Evolutionary conservation across 2,888 invertebrate species (phyloP), one percentile per base, ranked within the genome.

Genomic region (Lumbricus terrestris): DNA sequence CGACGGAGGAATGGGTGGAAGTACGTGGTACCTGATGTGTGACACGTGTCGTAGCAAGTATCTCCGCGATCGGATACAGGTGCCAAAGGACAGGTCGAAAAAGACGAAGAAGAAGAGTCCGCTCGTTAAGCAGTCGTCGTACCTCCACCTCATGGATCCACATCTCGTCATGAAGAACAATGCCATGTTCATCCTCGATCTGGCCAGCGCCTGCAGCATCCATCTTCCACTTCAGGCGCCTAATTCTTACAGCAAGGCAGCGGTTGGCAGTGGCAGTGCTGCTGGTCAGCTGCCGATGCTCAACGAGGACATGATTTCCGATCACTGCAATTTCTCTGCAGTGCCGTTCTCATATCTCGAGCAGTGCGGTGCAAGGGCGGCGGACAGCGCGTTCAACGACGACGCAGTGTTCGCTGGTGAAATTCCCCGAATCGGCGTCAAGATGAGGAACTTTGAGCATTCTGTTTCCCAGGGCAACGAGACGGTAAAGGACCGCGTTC

Each of bases 1-100:
- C 83, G 97, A 97, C 93, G 97, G 97, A 5, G 97, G 97, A 40
- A 96, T 97, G 54, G 97, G 97, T 3, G 95, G 95, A n/a, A 95
- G 95, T 92, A 97, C 97, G 33, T 98, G 98, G 97, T 99, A 98
- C 95, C 96, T 98, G 42, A 96, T 98, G 94, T 99, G 99, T 95
- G 98, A 98, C 94, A 96, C 96, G 88, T 99, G 99, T 94, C 96
- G 98, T 18, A 97, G 97, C 90, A 97, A 97, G 93, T 97, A 96
- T 94, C 95, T 96, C 92, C 96, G 94, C 82, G 94, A 94, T 89
- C 94, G 94, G 91, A 92, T 93, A 34, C 93, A 94, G 88, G 92
- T 93, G 20, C 93, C 93, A 91, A 95, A 95, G 91, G 95, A 95
- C 89, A 95, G 95, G 91, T 92, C 94, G 5, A 94, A 94, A 93